Evolutionary conservation across 1,140 invertebrate species (phyloP).

Genomic region (Drosophila nebulosa): DNA sequence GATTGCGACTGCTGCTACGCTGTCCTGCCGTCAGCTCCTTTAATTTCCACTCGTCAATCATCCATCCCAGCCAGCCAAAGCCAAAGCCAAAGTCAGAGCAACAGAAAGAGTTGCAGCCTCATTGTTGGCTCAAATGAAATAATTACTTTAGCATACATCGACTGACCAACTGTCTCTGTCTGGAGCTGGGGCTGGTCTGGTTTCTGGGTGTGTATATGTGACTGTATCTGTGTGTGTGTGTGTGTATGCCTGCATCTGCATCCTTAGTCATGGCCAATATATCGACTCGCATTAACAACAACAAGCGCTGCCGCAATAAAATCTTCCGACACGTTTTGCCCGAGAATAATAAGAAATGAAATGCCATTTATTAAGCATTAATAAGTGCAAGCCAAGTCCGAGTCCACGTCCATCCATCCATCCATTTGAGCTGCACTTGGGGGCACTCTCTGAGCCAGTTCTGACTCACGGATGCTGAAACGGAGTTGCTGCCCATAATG

Average conservation of each 20-base stretch:
- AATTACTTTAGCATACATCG: slow-evolving; percentile 74
- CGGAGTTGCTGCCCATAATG: slow-evolving; percentile 16
- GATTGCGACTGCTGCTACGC: slow-evolving; percentile 31
- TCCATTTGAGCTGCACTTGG: slow-evolving; percentile 50
- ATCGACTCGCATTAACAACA: slow-evolving; percentile 74
- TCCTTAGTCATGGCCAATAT: slow-evolving; percentile 77
- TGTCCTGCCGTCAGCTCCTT: slow-evolving; percentile 62
- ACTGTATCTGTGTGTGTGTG: slow-evolving; percentile 6
- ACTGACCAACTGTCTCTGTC: slow-evolving; percentile 25
- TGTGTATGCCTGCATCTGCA: slow-evolving; percentile 43
- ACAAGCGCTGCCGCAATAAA: slow-evolving; percentile 63
- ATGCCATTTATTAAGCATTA: slow-evolving; percentile 81
- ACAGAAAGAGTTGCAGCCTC: slow-evolving; percentile 66
- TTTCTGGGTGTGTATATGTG: background rate
- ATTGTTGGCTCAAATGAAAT: slow-evolving; percentile 79
- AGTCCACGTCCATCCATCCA: slow-evolving; percentile 65
- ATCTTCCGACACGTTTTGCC: slow-evolving; percentile 63
- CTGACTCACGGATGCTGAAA: slow-evolving; percentile 41
- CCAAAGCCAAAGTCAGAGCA: slow-evolving; percentile 20
- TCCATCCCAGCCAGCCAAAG: slow-evolving; percentile 52
- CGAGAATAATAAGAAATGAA: slow-evolving; percentile 80
- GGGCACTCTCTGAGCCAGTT: slow-evolving; percentile 8
- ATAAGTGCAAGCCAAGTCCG: slow-evolving; percentile 68
- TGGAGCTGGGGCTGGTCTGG: background rate
- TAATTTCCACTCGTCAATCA: slow-evolving; percentile 77